Evolutionary conservation across 1,140 invertebrate species (phyloP).

Genomic region (Manduca sexta): DNA sequence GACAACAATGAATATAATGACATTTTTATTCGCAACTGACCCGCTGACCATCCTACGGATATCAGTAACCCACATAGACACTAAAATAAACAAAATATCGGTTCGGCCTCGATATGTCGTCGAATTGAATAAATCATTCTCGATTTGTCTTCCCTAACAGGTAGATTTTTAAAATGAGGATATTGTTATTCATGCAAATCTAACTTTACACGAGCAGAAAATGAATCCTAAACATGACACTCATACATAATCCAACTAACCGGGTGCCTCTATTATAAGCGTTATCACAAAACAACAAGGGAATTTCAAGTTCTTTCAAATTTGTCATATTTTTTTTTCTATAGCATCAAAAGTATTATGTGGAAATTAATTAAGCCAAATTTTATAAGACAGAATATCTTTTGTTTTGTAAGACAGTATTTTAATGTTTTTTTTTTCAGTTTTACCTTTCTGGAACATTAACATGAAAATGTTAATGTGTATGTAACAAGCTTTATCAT

Average conservation of each 20-base stretch:
- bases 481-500: slow-evolving; percentile 24
- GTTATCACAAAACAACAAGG: slow-evolving; percentile 53
- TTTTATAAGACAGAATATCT: too few relatives aligned
- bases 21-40: slow-evolving; percentile 22
- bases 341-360: too few relatives aligned
- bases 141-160: slow-evolving; percentile 63
- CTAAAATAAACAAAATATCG: slow-evolving; percentile 45
- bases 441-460: too few relatives aligned
- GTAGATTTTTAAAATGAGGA: slow-evolving; percentile 62
- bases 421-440: too few relatives aligned
- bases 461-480: neutral
- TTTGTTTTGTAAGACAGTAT: too few relatives aligned
- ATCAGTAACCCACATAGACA: slow-evolving; percentile 49
- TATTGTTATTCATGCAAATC: slow-evolving; percentile 67
- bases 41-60: slow-evolving; percentile 33
- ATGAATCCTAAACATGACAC: slow-evolving; percentile 59
- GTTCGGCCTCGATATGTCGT: slow-evolving; percentile 47
- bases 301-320: too few relatives aligned
- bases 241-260: slow-evolving; percentile 60
- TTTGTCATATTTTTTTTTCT: too few relatives aligned
- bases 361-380: too few relatives aligned
- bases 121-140: slow-evolving; percentile 58
- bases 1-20: too few relatives aligned
- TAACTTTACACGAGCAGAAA: slow-evolving; percentile 66
- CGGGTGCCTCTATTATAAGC: slow-evolving; percentile 30